A percentile compares a stretch with the other conserved stretches of the same genome.
These are phyloP conservation scores for Eufriesea mexicana DNA, from an alignment of 1,140 invertebrate genomes.

Conservation along the genomic window DNA sequence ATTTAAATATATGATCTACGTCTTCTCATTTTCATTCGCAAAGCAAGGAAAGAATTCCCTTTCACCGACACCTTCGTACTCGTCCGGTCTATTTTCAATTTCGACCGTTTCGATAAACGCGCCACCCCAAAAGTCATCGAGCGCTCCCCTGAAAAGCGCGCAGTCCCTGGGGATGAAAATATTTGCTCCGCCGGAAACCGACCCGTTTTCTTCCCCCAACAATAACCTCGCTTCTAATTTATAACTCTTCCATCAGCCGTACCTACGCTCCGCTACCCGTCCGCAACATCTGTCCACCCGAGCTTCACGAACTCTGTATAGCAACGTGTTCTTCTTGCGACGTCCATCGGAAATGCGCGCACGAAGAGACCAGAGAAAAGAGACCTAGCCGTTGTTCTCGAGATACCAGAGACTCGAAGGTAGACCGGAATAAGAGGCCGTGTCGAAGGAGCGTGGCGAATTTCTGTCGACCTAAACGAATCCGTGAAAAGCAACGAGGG, in stretches of 20 bases:
- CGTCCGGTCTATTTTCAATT: neutral
- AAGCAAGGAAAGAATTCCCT: no score
- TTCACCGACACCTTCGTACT: no score
- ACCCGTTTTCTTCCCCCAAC: conserved; percentile 2
- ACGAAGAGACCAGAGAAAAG: neutral
- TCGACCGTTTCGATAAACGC: neutral
- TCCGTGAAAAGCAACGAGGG: conserved; percentile 67
- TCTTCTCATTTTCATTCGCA: no score
- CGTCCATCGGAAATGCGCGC: neutral
- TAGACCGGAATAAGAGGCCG: conserved; percentile 43
- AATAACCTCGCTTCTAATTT: conserved; percentile 28
- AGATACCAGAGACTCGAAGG: conserved; percentile 2
- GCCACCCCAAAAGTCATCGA: neutral
- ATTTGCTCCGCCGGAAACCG: conserved; percentile 25
- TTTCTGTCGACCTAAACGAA: conserved; percentile 78
- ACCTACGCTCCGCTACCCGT: no score
- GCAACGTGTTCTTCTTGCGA: neutral
- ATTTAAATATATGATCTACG: no score
- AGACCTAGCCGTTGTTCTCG: conserved; percentile 17
- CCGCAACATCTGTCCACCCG: conserved; percentile 24
- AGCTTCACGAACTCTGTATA: no score
- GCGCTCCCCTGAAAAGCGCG: neutral
- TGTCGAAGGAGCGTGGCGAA: conserved; percentile 76
- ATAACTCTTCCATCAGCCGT: conserved; percentile 48
- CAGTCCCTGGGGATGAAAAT: conserved; percentile 26